A percentile compares a stretch with the other conserved stretches of the same genome.
Conservation (phyloP, 2,888 invertebrate species). For the Drosophila emarginata region DNA sequence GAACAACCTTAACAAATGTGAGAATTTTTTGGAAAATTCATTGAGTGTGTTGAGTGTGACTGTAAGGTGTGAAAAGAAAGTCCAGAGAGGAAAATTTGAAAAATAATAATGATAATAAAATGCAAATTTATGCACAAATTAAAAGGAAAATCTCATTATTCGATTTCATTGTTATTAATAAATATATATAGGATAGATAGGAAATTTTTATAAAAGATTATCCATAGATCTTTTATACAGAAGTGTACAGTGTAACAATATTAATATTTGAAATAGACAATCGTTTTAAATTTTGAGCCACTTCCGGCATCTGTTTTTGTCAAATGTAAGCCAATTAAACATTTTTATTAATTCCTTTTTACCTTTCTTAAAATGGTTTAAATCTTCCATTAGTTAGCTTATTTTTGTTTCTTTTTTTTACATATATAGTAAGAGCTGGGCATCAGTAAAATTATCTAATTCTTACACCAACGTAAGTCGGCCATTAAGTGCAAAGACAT, state of each 20-base stretch:
- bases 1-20: slow-evolving; percentile 18
- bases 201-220: neutral
- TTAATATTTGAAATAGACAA: neutral
- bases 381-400: neutral
- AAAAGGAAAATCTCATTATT: neutral
- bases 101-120: neutral
- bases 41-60: neutral
- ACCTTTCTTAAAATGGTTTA: neutral
- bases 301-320: neutral
- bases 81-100: neutral
- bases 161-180: neutral
- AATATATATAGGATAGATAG: neutral
- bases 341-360: neutral
- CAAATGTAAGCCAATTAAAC: neutral
- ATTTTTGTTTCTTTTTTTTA: neutral
- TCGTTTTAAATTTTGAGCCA: no score
- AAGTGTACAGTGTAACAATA: neutral
- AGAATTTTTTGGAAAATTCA: slow-evolving; percentile 11
- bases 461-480: slow-evolving; percentile 27
- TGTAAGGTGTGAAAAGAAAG: slow-evolving; percentile 15
- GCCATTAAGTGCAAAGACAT: slow-evolving; percentile 36
- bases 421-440: neutral
- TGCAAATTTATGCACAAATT: neutral
- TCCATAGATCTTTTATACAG: neutral
- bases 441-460: neutral